Evolutionary conservation across 2,888 invertebrate species (phyloP), one percentile per base, ranked within the genome.

Genomic region (Elmis aenea): DNA sequence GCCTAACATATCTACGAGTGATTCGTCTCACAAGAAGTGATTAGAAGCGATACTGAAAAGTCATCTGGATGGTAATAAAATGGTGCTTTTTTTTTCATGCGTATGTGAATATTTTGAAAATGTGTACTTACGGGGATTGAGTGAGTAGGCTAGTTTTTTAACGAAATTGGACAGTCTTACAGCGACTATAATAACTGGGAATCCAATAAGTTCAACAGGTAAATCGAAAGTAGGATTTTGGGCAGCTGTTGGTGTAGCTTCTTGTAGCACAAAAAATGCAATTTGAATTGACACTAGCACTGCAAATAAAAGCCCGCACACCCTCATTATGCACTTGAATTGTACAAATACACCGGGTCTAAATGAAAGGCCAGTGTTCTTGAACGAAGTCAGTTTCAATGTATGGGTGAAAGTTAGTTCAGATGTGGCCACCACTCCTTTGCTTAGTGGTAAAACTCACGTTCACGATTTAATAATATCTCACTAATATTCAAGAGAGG

Each of bases 131-230:
- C 89, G 79, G 69, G 89, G 88, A 70, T 76, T 86, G 18, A 89
- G 66, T 1, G 88, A 85, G 68, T 89, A 89, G 1, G 83, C 79
- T 40, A 89, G 68, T 62, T 87, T 88, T 69, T 86, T 88, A 44
- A 87, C 77, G 60, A 89, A 89, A 68, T 87, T 88, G 1, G 85
- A 79, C 33, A 88, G 66, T 49, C 83, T 73, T 6, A 89, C 88
- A 14, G 84, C 83, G 4, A 85, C 67, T 30, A 88, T 80, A 50
- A 89, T 89, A 42, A 87, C 79, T 1, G 89, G 89, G 58, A 89
- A 89, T 13, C 89, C 89, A 21, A 89, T 74, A 35, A 89, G 69
- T 59, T 89, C 87, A n/a, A 89, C 86, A 6, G 89, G 89, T 34
- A 89, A 64, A 57, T 88, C 83, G 57, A 87, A 83, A 1, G 74